Evolutionary conservation across 2,797 vertebrate species (phyloP).

Genomic region (Myotis pilosus): DNA sequence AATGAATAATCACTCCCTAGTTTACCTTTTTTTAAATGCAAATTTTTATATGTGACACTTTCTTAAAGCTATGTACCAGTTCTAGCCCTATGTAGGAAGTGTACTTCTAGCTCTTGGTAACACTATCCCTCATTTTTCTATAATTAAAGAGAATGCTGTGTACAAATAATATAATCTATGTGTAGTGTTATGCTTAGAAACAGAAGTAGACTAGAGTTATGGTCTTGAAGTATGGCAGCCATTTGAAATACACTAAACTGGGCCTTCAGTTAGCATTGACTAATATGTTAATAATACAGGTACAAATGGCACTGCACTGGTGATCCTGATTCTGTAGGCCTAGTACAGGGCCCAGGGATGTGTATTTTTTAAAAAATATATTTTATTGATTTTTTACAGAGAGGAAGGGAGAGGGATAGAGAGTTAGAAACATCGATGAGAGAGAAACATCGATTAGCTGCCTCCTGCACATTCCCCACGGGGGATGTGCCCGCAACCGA

Average conservation of each 20-base stretch:
- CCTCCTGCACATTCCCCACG: no score
- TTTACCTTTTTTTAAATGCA: slow-evolving; percentile 63
- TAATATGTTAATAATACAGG: slow-evolving; percentile 20
- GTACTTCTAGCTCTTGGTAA: not conserved
- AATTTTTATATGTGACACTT: slow-evolving; percentile 53
- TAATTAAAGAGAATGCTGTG: slow-evolving; percentile 17
- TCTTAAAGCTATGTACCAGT: slow-evolving; percentile 26
- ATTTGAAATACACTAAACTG: slow-evolving; percentile 39
- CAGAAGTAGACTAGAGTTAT: slow-evolving; percentile 9
- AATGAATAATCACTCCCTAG: slow-evolving; percentile 55
- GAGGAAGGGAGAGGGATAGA: no score
- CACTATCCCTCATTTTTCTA: slow-evolving; percentile 40
- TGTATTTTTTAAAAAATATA: not conserved
- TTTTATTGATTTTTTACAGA: no score
- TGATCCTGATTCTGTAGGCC: not conserved
- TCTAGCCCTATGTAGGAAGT: not conserved
- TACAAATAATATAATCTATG: slow-evolving; percentile 42
- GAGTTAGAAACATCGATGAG: no score
- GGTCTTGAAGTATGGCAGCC: slow-evolving; percentile 6
- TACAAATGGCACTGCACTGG: not conserved
- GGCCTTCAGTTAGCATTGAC: not conserved
- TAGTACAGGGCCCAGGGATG: not conserved
- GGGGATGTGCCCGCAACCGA: no score
- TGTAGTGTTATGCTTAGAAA: slow-evolving; percentile 27
- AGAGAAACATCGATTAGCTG: no score